Conservation (phyloP, 1,140 invertebrate species). For the Phenacoccus solenopsis region DNA sequence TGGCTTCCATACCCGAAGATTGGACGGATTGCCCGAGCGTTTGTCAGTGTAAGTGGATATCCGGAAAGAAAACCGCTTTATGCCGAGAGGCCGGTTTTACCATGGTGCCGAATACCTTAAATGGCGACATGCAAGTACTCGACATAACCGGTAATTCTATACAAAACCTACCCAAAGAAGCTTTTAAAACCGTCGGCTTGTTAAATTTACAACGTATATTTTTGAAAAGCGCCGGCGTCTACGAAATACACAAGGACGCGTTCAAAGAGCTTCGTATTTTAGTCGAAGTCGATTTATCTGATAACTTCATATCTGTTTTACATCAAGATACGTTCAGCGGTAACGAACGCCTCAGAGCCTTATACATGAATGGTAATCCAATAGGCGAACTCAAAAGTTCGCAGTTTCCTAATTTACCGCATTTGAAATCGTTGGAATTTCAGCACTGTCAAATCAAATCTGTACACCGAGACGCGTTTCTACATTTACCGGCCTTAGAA, state of each 20-base stretch:
- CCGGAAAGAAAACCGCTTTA: slow-evolving; percentile 71
- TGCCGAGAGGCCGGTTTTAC: slow-evolving; percentile 63
- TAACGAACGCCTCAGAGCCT: slow-evolving; percentile 54
- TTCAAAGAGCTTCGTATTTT: slow-evolving; percentile 76
- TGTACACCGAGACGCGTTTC: slow-evolving; percentile 57
- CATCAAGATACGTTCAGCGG: slow-evolving; percentile 57
- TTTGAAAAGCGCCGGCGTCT: slow-evolving; percentile 55
- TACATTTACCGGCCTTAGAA: slow-evolving; percentile 50
- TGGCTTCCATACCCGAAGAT: slow-evolving; percentile 37
- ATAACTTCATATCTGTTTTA: slow-evolving; percentile 52
- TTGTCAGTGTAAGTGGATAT: slow-evolving; percentile 78
- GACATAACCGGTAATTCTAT: slow-evolving; percentile 70
- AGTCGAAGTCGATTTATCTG: slow-evolving; percentile 69
- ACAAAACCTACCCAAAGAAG: slow-evolving; percentile 57
- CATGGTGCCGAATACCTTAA: slow-evolving; percentile 55
- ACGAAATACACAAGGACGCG: slow-evolving; percentile 61
- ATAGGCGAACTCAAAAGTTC: slow-evolving; percentile 44
- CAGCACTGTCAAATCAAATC: slow-evolving; percentile 57
- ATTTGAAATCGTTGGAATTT: slow-evolving; percentile 57
- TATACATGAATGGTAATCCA: slow-evolving; percentile 58
- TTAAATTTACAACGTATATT: slow-evolving; percentile 74
- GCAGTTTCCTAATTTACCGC: slow-evolving; percentile 57
- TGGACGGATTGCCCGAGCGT: slow-evolving; percentile 69
- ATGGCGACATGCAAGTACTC: slow-evolving; percentile 72
- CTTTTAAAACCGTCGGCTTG: slow-evolving; percentile 62